Evolutionary conservation across 1,140 invertebrate species (phyloP), one percentile per base, ranked within the genome.

Genomic region (Brachionus rotundiformis): DNA sequence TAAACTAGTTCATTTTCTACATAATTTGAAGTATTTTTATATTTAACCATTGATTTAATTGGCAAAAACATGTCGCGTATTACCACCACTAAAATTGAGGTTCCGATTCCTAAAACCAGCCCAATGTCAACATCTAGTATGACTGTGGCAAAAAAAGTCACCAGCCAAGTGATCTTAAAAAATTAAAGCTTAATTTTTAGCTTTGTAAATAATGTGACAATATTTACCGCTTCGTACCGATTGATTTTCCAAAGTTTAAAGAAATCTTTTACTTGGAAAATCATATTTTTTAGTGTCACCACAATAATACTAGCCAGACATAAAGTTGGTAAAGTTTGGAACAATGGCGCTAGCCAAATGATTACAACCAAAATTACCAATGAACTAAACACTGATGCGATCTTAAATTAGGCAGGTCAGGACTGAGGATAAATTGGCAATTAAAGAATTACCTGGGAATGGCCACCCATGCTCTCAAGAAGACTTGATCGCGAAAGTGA

Each of bases 211-310:
- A 29, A n/a, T n/a, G n/a, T n/a, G n/a, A n/a, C n/a, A n/a, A n/a
- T n/a, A n/a, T 25, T 68, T 73, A 73, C 39, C 16, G 68, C 93
- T 85, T 96, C 95, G 82, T 92, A 88, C 84, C 91, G 91, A 36
- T 93, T 94, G 23, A 94, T 87, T 84, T 89, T 90, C 91, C 93
- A 94, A 85, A 92, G 89, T 87, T 92, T 91, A 83, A 86, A 86
- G 1, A 95, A 89, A 49, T 95, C 92, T 39, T 68, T 82, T 25
- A 71, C 44, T 75, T 82, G 63, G 10, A 49, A 85, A 0, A 88
- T 82, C 2, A 88, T 82, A 13, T 85, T 85, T 83, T 87, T 86
- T 39, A 88, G 80, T 2, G 86, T 83, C 5, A 85, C 85, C 19
- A 86, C 84, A 44, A 88, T 87, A 16, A 88, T 86, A 3, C 85